Conservation (phyloP, 2,113 vertebrate species). For the Apteryx mantelli region DNA sequence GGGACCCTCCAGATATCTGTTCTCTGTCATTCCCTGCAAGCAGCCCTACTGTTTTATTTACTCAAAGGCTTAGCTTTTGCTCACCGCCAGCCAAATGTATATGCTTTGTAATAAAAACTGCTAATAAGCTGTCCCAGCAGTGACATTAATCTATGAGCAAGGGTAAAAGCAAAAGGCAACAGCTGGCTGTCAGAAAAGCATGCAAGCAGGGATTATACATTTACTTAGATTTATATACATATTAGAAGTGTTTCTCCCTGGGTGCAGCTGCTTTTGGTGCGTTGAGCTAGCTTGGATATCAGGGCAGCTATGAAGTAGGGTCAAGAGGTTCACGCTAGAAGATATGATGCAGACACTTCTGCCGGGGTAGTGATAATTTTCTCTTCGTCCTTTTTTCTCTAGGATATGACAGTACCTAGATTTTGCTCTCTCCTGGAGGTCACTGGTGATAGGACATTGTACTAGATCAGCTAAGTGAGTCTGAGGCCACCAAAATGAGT, state of each 20-base stretch:
- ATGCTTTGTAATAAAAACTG: slow-evolving; percentile 31
- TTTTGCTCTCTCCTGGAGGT: neutral
- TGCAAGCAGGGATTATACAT: neutral
- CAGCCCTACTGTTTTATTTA: slow-evolving; percentile 50
- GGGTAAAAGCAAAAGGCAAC: slow-evolving; percentile 10
- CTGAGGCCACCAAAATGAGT: neutral
- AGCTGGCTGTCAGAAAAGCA: slow-evolving; percentile 35
- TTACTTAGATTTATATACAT: slow-evolving; percentile 12
- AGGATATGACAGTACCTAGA: neutral
- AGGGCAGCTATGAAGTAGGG: neutral
- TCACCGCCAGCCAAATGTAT: slow-evolving; percentile 23
- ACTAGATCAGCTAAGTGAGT: neutral
- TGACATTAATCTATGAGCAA: neutral
- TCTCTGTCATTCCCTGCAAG: slow-evolving; percentile 31
- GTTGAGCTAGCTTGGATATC: neutral
- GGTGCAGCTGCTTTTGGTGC: neutral
- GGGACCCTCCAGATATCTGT: slow-evolving; percentile 61
- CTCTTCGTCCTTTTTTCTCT: neutral
- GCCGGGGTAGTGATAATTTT: neutral
- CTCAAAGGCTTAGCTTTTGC: slow-evolving; percentile 53
- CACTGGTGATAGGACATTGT: neutral
- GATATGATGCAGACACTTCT: neutral
- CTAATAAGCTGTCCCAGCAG: slow-evolving; percentile 34
- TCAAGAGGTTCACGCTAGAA: neutral
- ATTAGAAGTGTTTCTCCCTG: neutral